These are phyloP conservation scores for Neodiprion lecontei DNA, from an alignment of 1,140 invertebrate genomes.

Conservation along the genomic window DNA sequence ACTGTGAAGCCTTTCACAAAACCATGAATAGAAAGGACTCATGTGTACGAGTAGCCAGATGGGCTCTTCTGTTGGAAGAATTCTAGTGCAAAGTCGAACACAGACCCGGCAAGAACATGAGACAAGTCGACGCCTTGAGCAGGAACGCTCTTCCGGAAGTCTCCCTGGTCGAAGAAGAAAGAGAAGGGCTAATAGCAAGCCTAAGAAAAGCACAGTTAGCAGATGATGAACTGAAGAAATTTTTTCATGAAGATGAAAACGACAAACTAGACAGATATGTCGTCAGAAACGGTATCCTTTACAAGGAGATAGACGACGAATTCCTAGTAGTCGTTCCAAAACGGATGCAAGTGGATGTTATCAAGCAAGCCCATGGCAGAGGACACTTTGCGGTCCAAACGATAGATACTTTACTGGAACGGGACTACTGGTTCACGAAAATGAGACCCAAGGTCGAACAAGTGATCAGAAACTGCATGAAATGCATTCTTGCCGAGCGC, in stretches of 20 bases:
- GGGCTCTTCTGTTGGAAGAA: conserved; percentile 43
- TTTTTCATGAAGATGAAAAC: not conserved
- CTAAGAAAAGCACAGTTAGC: conserved; percentile 8
- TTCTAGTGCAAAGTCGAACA: conserved; percentile 40
- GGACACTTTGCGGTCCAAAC: conserved; percentile 49
- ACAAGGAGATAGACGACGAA: conserved; percentile 21
- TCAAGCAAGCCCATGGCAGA: conserved; percentile 38
- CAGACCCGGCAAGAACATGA: conserved; percentile 16
- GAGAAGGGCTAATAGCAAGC: conserved; percentile 5
- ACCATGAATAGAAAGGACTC: conserved; percentile 41
- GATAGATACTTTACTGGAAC: conserved; percentile 44
- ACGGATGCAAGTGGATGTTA: conserved; percentile 36
- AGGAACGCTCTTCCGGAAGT: conserved; percentile 13
- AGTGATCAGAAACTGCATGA: conserved; percentile 42
- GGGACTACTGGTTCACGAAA: conserved; percentile 48
- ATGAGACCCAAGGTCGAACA: conserved; percentile 40
- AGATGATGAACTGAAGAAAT: not conserved
- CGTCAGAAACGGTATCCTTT: conserved; percentile 19
- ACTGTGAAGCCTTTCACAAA: conserved; percentile 38
- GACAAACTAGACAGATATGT: not conserved
- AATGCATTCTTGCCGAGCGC: conserved; percentile 44
- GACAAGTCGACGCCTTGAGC: conserved; percentile 23
- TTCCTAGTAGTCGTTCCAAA: conserved; percentile 30
- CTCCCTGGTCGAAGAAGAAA: not conserved
- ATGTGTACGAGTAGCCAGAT: conserved; percentile 42